These are phyloP conservation scores for Siphlonurus alternatus DNA, from an alignment of 2,888 invertebrate species.

Conservation along the genomic window DNA sequence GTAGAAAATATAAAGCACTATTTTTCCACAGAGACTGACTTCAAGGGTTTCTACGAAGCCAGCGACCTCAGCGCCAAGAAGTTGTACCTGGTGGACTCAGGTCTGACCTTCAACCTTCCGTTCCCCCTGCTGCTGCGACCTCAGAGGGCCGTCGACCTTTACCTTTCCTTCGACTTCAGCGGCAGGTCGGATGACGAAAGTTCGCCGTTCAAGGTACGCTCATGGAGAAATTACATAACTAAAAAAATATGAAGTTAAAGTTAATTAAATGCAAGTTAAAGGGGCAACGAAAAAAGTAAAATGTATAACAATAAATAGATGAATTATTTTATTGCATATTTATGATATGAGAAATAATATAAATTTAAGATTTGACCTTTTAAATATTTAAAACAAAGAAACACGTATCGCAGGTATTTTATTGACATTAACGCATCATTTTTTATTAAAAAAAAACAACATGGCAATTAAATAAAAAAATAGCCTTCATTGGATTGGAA, in stretches of 20 bases:
- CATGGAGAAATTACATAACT: neutral
- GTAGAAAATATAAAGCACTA: no score
- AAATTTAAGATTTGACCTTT: no score
- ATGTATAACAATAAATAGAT: no score
- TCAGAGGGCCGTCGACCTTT: conserved; percentile 27
- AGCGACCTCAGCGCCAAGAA: conserved; percentile 25
- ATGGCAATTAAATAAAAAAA: no score
- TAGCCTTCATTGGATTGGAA: no score
- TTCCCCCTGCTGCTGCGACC: conserved; percentile 27
- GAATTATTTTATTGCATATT: no score
- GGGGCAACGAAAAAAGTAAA: neutral
- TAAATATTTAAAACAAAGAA: no score
- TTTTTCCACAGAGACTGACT: conserved; percentile 20
- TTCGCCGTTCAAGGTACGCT: conserved; percentile 25
- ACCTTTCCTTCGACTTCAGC: conserved; percentile 29
- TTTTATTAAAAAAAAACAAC: no score
- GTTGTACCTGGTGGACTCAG: conserved; percentile 29
- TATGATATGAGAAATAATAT: no score
- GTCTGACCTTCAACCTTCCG: conserved; percentile 29
- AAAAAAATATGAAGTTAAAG: neutral
- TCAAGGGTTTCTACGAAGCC: conserved; percentile 26
- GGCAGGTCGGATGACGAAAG: conserved; percentile 24
- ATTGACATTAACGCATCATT: no score
- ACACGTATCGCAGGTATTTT: no score
- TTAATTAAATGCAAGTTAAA: no score